phyloP scores from a whole-genome alignment of 1,140 invertebrate species.

The Penaeus indicus region DNA sequence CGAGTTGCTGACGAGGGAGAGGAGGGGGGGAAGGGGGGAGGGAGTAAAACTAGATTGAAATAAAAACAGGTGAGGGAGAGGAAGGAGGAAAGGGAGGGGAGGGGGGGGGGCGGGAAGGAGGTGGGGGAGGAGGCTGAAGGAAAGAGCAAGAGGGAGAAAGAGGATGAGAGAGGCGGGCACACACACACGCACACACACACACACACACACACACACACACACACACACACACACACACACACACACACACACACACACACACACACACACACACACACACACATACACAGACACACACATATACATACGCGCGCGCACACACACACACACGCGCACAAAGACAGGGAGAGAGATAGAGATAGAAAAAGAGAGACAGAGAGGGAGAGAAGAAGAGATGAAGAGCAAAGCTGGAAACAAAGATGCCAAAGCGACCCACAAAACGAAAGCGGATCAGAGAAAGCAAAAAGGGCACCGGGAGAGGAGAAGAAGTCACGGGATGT shows the following conservation, averaged over 20 bases:
- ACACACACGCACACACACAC: background rate
- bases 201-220: background rate
- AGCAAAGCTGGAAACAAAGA: background rate
- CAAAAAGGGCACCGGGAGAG: background rate
- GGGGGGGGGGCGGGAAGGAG: background rate
- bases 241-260: background rate
- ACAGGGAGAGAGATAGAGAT: background rate
- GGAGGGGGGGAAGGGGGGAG: background rate
- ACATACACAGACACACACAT: background rate
- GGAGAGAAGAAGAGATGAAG: background rate
- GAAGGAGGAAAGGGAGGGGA: background rate
- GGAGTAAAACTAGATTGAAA: background rate
- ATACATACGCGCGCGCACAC: background rate
- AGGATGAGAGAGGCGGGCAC: background rate
- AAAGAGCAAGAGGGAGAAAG: background rate
- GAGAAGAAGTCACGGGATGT: background rate
- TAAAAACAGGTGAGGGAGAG: background rate
- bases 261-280: background rate
- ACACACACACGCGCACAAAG: background rate
- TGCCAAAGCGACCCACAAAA: background rate
- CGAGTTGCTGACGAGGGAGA: background rate
- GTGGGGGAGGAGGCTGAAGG: background rate
- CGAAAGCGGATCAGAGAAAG: too few species aligned
- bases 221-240: background rate
- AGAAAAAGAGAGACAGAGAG: background rate